These are phyloP conservation scores for Leucosticte australis DNA, from an alignment of 2,113 vertebrate species.

Conservation along the genomic window DNA sequence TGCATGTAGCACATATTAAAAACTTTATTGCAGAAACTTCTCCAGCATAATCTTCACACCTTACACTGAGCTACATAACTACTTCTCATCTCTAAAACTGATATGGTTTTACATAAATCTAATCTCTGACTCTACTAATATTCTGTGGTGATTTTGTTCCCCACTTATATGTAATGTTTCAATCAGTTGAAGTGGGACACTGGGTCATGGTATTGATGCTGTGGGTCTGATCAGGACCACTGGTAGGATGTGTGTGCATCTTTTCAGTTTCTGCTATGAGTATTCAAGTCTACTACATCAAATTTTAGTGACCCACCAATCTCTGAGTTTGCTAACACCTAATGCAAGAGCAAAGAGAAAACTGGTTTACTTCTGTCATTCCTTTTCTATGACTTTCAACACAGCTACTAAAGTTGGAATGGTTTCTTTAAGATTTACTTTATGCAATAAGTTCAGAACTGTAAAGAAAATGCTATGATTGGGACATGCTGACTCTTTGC, in stretches of 20 bases:
- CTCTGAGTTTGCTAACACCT: background rate
- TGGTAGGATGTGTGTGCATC: background rate
- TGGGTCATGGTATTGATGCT: background rate
- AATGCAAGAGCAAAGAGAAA: background rate
- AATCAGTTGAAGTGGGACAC: background rate
- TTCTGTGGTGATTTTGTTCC: background rate
- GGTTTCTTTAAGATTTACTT: background rate
- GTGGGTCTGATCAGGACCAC: background rate
- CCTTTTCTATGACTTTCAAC: background rate
- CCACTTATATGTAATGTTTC: background rate
- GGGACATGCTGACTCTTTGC: background rate
- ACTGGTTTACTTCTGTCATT: background rate
- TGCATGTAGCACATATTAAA: background rate
- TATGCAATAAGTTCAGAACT: background rate
- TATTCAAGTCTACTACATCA: background rate
- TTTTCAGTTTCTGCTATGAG: background rate
- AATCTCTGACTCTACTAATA: background rate
- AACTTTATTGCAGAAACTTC: background rate
- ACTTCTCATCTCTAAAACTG: background rate
- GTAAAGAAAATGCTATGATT: background rate
- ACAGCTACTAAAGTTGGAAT: background rate
- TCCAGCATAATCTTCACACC: background rate
- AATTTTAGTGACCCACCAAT: background rate
- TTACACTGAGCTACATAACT: background rate
- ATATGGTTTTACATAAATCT: background rate